Percentiles rank a stretch among this genome's conserved stretches.
Evolutionary conservation across 2,888 invertebrate species (phyloP).

Genomic region (Glomeris marginata): DNA sequence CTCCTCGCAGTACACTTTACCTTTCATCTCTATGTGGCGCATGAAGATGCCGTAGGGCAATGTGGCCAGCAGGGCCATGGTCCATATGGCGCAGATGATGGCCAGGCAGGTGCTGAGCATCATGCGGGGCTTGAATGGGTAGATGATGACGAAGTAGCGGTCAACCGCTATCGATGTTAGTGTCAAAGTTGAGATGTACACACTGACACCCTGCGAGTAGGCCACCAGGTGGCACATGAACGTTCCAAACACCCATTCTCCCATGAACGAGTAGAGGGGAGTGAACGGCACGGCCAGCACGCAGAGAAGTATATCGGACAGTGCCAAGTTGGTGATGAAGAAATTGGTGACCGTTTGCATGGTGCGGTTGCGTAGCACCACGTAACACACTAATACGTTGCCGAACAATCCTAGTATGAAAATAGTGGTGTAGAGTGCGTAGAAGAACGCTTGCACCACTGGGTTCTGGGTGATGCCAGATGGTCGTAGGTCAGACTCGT

Average conservation of each 20-base stretch:
- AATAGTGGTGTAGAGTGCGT: slow-evolving; percentile 57
- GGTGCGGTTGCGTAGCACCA: slow-evolving; percentile 76
- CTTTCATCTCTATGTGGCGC: slow-evolving; percentile 35
- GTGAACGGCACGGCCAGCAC: slow-evolving; percentile 91
- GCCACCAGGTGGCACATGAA: slow-evolving; percentile 83
- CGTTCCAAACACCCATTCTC: slow-evolving; percentile 82
- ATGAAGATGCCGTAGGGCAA: slow-evolving; percentile 79
- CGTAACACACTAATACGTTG: slow-evolving; percentile 81
- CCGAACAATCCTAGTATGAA: slow-evolving; percentile 81
- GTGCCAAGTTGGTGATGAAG: slow-evolving; percentile 89
- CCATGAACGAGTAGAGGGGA: slow-evolving; percentile 81
- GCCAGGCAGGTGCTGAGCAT: slow-evolving; percentile 66
- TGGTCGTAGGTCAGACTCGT: no score
- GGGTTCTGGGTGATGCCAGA: slow-evolving; percentile 46
- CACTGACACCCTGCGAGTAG: slow-evolving; percentile 85
- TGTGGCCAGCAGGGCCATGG: slow-evolving; percentile 70
- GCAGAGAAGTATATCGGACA: slow-evolving; percentile 87
- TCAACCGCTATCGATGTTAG: slow-evolving; percentile 95
- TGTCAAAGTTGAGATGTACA: slow-evolving; percentile 94
- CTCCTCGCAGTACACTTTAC: slow-evolving; percentile 62
- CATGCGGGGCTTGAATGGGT: slow-evolving; percentile 87
- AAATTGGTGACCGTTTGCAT: slow-evolving; percentile 98
- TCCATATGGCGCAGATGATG: slow-evolving; percentile 82
- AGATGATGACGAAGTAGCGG: slow-evolving; percentile 91
- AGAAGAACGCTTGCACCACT: slow-evolving; percentile 55